These are phyloP conservation scores for Apodemus sylvaticus DNA, from an alignment of 2,113 vertebrate genomes.

Conservation along the genomic window DNA sequence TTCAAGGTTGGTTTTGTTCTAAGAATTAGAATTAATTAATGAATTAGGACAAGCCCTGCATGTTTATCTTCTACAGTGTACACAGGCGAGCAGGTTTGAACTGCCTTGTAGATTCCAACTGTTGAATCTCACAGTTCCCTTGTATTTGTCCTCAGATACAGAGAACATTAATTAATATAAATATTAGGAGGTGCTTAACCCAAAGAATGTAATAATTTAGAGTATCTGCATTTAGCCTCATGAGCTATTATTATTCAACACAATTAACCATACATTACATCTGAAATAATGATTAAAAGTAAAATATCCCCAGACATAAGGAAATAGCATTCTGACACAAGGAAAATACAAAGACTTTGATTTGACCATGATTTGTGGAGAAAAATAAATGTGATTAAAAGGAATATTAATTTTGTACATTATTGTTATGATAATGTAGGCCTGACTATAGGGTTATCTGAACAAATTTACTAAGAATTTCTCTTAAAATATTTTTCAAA, in stretches of 20 bases:
- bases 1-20: constrained; percentile 6
- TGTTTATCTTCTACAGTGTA: not conserved
- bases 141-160: not conserved
- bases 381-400: not conserved
- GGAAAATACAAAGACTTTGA: not conserved
- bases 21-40: not conserved
- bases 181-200: not conserved
- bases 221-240: not conserved
- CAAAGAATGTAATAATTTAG: not conserved
- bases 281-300: constrained; percentile 13
- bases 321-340: not conserved
- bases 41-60: not conserved
- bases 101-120: not conserved
- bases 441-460: not conserved
- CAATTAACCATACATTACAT: not conserved
- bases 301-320: not conserved
- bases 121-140: not conserved
- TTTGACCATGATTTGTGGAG: not conserved
- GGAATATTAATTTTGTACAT: not conserved
- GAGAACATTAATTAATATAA: not conserved
- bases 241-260: not conserved
- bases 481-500: not conserved
- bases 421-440: not conserved
- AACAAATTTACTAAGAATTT: not conserved
- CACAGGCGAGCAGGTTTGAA: not conserved